Evolutionary conservation across 2,797 vertebrate genomes (phyloP), one percentile per base, ranked within the genome.

Genomic region (Gymnocypris eckloni): DNA sequence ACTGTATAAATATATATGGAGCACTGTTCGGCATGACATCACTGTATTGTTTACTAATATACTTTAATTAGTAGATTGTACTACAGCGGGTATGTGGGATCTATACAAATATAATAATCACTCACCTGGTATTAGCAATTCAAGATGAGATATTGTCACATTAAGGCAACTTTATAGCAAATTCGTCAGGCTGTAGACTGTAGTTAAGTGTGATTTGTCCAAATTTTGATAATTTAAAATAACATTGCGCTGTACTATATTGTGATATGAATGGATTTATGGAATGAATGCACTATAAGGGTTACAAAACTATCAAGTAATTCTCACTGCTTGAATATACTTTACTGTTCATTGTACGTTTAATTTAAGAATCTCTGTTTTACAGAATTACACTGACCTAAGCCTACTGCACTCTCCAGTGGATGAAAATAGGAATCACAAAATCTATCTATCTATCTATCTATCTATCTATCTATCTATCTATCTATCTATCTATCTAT

Each of bases 371-470:
- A 33, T 33, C 33, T 33, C 33, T 33, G 33, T 33, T 33, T 33
- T 33, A 54, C 33, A 16, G 2, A 82, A 33, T 81, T 66, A 48
- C 11, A 48, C 15, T 48, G 75, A 70, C 48, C 39, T 18, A 39
- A 71, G 41, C 13, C 67, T 48, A 78, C 72, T 86, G 80, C 85
- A 78, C 85, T 76, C 85, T 78, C 80, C 85, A 82, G 85, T 82
- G 80, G 85, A 76, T 78, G 37, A 81, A 81, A 48, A n/a, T 20
- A 48, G 73, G 54, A 86, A 86, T 33, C 45, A 82, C 71, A 50
- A 50, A 66, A 1, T 75, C 72, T 33, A 1, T 52, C 72, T 52
- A 7, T 75, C 72, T 52, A 6, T 76, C 48, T 39, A 18, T 18
- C 52, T 43, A 11, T 81, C 11, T 54, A 18, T 82, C 33, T 72